These are phyloP conservation scores for Cerastoderma edule DNA, from an alignment of 2,888 invertebrate species.

Conservation along the genomic window DNA sequence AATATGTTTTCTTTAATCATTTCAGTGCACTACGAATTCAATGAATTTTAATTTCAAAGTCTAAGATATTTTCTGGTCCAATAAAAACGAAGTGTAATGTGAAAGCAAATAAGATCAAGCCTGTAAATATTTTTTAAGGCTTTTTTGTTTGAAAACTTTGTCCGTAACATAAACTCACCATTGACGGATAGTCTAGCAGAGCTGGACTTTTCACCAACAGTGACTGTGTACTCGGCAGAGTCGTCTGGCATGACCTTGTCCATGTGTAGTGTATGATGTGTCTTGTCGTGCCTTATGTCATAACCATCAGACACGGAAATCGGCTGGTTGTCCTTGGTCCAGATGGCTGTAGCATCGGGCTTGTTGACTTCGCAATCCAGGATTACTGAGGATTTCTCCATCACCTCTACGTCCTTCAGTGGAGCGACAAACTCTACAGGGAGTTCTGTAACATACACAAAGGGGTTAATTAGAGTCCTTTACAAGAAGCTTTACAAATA, in stretches of 20 bases:
- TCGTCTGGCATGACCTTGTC: slow-evolving; percentile 75
- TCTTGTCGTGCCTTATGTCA: slow-evolving; percentile 91
- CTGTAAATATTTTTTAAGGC: too few relatives aligned
- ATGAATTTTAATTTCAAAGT: too few relatives aligned
- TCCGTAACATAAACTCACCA: slow-evolving; percentile 63
- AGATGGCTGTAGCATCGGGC: slow-evolving; percentile 95
- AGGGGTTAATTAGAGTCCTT: too few relatives aligned
- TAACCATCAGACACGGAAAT: slow-evolving; percentile 92
- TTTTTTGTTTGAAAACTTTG: too few relatives aligned
- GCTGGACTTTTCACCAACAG: slow-evolving; percentile 68
- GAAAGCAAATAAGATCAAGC: too few relatives aligned
- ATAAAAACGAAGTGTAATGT: too few relatives aligned
- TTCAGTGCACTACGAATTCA: too few relatives aligned
- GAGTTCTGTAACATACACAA: slow-evolving; percentile 63
- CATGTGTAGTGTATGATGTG: slow-evolving; percentile 74
- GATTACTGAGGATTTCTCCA: slow-evolving; percentile 85
- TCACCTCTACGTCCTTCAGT: slow-evolving; percentile 67
- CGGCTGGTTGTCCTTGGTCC: slow-evolving; percentile 91
- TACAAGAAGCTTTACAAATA: too few relatives aligned
- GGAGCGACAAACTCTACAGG: slow-evolving; percentile 72
- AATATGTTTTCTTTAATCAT: too few relatives aligned
- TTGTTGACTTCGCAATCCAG: slow-evolving; percentile 97
- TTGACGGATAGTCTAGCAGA: slow-evolving; percentile 62
- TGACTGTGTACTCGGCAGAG: slow-evolving; percentile 75
- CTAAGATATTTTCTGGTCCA: too few relatives aligned